Evolutionary conservation across 2,797 vertebrate species (phyloP).

Genomic region (Schizopygopsis pylzovi): DNA sequence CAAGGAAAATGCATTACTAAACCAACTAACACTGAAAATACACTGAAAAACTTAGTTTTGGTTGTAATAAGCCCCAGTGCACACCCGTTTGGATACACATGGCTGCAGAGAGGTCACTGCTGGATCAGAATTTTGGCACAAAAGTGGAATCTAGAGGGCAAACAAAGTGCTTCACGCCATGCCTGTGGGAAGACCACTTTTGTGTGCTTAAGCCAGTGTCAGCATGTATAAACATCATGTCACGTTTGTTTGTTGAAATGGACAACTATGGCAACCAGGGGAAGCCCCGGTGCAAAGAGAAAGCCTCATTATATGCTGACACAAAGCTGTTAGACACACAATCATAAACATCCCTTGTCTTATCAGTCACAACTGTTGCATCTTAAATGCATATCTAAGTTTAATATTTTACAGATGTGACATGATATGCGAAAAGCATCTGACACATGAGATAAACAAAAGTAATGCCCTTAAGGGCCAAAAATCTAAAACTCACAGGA

Average conservation of each 20-base stretch:
- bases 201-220: neutral
- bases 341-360: neutral
- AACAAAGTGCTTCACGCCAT: neutral
- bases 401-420: conserved; percentile 1
- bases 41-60: neutral
- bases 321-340: neutral
- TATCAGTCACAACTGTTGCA: neutral
- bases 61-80: neutral
- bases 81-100: neutral
- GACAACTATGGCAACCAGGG: neutral
- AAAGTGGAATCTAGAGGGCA: neutral
- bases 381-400: neutral
- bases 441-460: neutral
- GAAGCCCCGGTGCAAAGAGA: neutral
- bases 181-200: neutral
- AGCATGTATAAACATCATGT: neutral
- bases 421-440: neutral
- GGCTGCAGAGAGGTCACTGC: neutral
- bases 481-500: neutral
- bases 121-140: conserved; percentile 30
- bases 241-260: neutral
- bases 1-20: neutral
- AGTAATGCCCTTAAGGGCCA: neutral
- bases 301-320: neutral
- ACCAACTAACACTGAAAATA: neutral